Percentiles rank a stretch among this genome's conserved stretches.
Conservation (phyloP, 2,888 invertebrate genomes). For the Seira ritae region DNA sequence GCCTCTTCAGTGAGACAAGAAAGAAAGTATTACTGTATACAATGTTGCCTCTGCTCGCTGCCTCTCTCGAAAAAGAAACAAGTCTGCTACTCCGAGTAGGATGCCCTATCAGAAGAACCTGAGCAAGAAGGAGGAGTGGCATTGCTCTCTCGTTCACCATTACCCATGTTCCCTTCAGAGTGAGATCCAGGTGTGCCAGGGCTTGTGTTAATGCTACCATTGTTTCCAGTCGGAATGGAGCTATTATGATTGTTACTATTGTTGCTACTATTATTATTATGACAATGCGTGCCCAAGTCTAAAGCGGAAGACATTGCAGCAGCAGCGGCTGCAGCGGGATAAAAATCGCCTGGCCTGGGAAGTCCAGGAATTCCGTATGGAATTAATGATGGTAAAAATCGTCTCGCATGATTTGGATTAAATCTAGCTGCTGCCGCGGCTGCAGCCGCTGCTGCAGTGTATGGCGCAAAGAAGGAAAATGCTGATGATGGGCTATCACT, state of each 20-base stretch:
- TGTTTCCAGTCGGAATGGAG: slow-evolving; percentile 27
- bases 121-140: slow-evolving; percentile 76
- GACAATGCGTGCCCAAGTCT: slow-evolving; percentile 64
- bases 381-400: slow-evolving; percentile 69
- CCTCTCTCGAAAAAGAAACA: not conserved
- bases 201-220: slow-evolving; percentile 56
- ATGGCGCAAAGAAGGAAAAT: slow-evolving; percentile 72
- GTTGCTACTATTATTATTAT: slow-evolving; percentile 44
- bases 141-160: slow-evolving; percentile 67
- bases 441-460: slow-evolving; percentile 70
- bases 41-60: not conserved
- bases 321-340: slow-evolving; percentile 59
- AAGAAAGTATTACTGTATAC: not conserved
- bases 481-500: slow-evolving; percentile 67
- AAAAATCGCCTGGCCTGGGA: slow-evolving; percentile 67
- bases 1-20: not conserved
- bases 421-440: slow-evolving; percentile 70
- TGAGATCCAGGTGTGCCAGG: slow-evolving; percentile 64
- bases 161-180: slow-evolving; percentile 47
- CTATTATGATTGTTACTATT: slow-evolving; percentile 36
- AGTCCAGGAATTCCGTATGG: slow-evolving; percentile 71
- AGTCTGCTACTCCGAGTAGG: slow-evolving; percentile 78
- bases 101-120: slow-evolving; percentile 78
- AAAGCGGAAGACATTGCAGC: slow-evolving; percentile 66
- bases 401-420: slow-evolving; percentile 65